Conservation (phyloP, 2,888 invertebrate genomes). For the Endomychus coccineus region DNA sequence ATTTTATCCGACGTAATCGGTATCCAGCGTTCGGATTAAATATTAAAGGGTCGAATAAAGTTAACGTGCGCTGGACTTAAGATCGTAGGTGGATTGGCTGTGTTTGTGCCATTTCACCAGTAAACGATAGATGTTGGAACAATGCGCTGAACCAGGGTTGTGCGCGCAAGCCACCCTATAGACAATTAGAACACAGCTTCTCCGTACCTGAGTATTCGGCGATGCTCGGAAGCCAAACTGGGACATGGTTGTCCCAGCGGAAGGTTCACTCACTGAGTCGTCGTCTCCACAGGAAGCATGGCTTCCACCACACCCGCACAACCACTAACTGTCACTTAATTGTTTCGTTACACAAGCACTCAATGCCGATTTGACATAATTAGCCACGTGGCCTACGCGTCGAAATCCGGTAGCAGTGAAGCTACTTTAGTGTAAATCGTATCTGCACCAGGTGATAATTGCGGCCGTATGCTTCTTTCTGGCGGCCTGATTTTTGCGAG, state of each 20-base stretch:
- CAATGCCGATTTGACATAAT: background rate
- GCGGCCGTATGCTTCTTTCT: conserved; percentile 53
- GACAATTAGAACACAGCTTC: conserved; percentile 6
- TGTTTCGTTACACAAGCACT: background rate
- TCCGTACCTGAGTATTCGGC: conserved; percentile 55
- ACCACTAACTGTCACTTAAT: conserved; percentile 2
- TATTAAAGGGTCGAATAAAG: too few species aligned
- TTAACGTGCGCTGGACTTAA: too few species aligned
- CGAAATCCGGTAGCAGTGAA: conserved; percentile 28
- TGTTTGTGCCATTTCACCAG: too few species aligned
- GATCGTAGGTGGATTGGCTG: too few species aligned
- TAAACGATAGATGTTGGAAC: too few species aligned
- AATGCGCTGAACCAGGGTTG: background rate
- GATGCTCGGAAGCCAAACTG: conserved; percentile 61
- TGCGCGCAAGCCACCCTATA: background rate
- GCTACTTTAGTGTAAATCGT: conserved; percentile 17
- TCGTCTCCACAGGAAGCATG: conserved; percentile 41
- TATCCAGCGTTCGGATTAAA: too few species aligned
- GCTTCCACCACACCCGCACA: conserved; percentile 37
- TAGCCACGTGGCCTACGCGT: conserved; percentile 25
- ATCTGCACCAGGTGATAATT: conserved; percentile 43
- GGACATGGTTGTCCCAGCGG: conserved; percentile 55
- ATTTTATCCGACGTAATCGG: too few species aligned
- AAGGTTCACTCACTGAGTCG: conserved; percentile 40
- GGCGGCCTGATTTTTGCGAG: conserved; percentile 45